These are phyloP conservation scores for Neoitamus cyanurus DNA, from an alignment of 2,888 invertebrate genomes.

Conservation along the genomic window DNA sequence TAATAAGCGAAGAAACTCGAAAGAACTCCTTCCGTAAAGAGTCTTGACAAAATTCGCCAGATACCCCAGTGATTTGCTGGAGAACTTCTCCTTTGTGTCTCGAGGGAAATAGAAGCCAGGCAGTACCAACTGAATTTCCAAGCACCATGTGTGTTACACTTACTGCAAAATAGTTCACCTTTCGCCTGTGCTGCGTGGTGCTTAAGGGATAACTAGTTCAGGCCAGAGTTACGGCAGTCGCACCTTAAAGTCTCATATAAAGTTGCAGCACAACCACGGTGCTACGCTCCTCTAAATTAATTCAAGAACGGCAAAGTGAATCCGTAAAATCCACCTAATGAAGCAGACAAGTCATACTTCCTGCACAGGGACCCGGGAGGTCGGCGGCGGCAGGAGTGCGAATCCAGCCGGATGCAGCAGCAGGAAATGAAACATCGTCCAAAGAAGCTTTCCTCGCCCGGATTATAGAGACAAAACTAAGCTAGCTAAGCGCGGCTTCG, in stretches of 20 bases:
- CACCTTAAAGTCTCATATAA: neutral
- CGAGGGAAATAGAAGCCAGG: neutral
- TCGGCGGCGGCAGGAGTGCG: too few relatives aligned
- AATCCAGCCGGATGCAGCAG: neutral
- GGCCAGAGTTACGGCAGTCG: neutral
- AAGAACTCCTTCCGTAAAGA: neutral
- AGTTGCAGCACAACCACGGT: neutral
- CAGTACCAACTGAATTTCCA: neutral
- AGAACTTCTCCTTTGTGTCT: neutral
- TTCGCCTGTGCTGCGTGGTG: neutral
- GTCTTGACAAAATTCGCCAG: neutral
- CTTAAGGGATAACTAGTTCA: neutral
- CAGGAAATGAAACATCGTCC: neutral
- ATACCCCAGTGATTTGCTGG: neutral
- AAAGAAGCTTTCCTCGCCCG: neutral
- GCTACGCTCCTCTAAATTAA: neutral
- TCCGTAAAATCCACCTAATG: neutral
- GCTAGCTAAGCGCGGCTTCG: neutral
- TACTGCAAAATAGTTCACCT: neutral
- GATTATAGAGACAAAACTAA: neutral
- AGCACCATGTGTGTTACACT: neutral
- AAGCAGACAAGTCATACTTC: neutral
- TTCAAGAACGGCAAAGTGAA: neutral
- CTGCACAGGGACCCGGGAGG: neutral
- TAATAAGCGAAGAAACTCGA: neutral